These are phyloP conservation scores for Caenorhabditis sinica DNA, from an alignment of 2,888 invertebrate genomes.

Conservation along the genomic window DNA sequence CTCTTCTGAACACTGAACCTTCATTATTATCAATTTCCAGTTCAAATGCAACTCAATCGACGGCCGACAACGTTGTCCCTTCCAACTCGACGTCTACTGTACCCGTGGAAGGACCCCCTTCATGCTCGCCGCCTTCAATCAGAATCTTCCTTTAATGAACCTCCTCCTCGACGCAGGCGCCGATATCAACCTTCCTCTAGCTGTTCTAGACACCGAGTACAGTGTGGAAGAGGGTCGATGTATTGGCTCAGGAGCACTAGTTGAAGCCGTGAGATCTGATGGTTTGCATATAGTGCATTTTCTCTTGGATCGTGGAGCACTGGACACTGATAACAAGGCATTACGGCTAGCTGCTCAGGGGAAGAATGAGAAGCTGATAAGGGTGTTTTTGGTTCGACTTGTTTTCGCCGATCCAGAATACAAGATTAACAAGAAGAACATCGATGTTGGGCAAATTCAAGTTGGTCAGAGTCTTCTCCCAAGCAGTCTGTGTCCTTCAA, in stretches of 20 bases:
- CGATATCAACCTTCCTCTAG: slow-evolving; percentile 89
- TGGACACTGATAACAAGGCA: slow-evolving; percentile 92
- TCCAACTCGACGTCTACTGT: slow-evolving; percentile 81
- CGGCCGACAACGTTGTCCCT: slow-evolving; percentile 67
- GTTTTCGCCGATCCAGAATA: slow-evolving; percentile 91
- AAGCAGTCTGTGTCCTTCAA: slow-evolving; percentile 88
- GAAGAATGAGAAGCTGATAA: slow-evolving; percentile 73
- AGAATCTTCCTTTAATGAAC: slow-evolving; percentile 67
- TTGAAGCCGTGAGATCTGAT: slow-evolving; percentile 88
- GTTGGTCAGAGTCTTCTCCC: slow-evolving; percentile 76
- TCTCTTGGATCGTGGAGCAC: slow-evolving; percentile 90
- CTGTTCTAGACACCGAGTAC: slow-evolving; percentile 84
- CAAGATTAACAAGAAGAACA: slow-evolving; percentile 92
- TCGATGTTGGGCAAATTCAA: slow-evolving; percentile 87
- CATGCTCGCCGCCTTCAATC: slow-evolving; percentile 79
- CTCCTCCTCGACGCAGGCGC: slow-evolving; percentile 88
- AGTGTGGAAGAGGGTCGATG: slow-evolving; percentile 78
- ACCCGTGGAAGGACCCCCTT: slow-evolving; percentile 81
- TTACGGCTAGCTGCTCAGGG: slow-evolving; percentile 85
- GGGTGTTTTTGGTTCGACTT: slow-evolving; percentile 77
- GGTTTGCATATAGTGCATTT: slow-evolving; percentile 89
- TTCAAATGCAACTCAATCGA: slow-evolving; percentile 70
- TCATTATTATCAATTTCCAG: slow-evolving; percentile 10
- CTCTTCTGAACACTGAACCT: background rate
- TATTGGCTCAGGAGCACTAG: slow-evolving; percentile 85